Evolutionary conservation across 1,140 invertebrate species (phyloP), one percentile per base, ranked within the genome.

Genomic region (Dufourea novaeangliae): DNA sequence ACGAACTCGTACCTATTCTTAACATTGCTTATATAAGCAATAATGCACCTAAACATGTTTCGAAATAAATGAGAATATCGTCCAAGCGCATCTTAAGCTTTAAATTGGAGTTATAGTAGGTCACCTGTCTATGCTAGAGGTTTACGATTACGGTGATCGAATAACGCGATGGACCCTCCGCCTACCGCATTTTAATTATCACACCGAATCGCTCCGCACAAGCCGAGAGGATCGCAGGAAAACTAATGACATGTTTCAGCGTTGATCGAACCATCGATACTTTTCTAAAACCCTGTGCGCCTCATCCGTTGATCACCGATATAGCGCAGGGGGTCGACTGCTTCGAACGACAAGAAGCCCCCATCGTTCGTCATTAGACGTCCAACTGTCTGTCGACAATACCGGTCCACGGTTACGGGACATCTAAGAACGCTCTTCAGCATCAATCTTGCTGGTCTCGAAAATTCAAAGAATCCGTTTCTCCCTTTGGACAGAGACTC

Each of bases 391-490:
- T 72, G 75, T 78, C 75, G 75, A 68, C 73, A 76, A 76, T 69
- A 76, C 73, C 41, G n/a, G 11, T 39, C 22, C 41, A 64, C 37
- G 76, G 78, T 81, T 80, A 87, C 79, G 57, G n/a, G 76, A 80
- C 78, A 50, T 84, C 75, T 50, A 77, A 78, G 82, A 79, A 64
- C 59, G 75, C 41, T 32, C 62, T 37, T 29, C 54, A 57, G 80
- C 82, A 87, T 88, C 84, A 86, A 87, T 88, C 85, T 87, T 88
- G 12, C 59, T 56, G 75, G 77, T 57, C 86, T 83, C 75, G 86
- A 85, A 86, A 85, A 88, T 88, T 86, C 84, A 86, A 89, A 88
- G 86, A 88, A 88, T 87, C 73, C 78, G 83, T 88, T 84, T 76
- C 77, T 79, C 54, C 61, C 74, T 73, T 69, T 67, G 50, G 69